Evolutionary conservation across 2,888 invertebrate genomes (phyloP), one percentile per base, ranked within the genome.

Genomic region (Malthinus flaveolus): DNA sequence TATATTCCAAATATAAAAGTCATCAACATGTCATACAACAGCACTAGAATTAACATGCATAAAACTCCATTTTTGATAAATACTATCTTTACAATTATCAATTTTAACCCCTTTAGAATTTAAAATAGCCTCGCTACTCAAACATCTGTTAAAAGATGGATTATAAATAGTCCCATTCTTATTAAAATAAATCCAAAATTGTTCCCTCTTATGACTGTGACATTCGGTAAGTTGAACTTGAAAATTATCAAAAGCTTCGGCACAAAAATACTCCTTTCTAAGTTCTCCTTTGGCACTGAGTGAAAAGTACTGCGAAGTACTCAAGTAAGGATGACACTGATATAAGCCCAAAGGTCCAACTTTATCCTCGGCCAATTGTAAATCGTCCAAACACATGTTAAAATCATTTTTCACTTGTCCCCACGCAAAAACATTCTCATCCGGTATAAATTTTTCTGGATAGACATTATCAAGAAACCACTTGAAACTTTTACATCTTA

Each of bases 381-480:
- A 78, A 69, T 88, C 90, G 79, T 95, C 94, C 61, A 93, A 80
- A 77, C 94, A 95, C 69, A 90, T 78, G 36, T 85, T 83, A 4
- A 80, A 79, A 7, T 75, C 69, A 71, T 87, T 87, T 66, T 78
- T 78, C 46, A 88, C 84, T 57, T 76, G 76, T 63, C 96, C 96
- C 77, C 88, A 92, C 0, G 85, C 89, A 51, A 82, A 80, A 0
- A 92, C 91, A 74, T 93, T 87, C 71, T 91, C 85, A 52, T 93
- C 93, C 0, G 92, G 91, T 47, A 96, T 86, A 75, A 94, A 97
- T 79, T 96, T 96, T 75, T 95, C 91, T 23, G 88, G 90, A 77
- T 93, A 94, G 2, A 97, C 82, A 76, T 95, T 90, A 62, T 93
- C 87, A 63, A 97, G 82, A 79, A 89, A 97, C 97, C 97, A 97